Evolutionary conservation across 2,888 invertebrate species (phyloP), one percentile per base, ranked within the genome.

Genomic region (Lasioglossum figueresi): DNA sequence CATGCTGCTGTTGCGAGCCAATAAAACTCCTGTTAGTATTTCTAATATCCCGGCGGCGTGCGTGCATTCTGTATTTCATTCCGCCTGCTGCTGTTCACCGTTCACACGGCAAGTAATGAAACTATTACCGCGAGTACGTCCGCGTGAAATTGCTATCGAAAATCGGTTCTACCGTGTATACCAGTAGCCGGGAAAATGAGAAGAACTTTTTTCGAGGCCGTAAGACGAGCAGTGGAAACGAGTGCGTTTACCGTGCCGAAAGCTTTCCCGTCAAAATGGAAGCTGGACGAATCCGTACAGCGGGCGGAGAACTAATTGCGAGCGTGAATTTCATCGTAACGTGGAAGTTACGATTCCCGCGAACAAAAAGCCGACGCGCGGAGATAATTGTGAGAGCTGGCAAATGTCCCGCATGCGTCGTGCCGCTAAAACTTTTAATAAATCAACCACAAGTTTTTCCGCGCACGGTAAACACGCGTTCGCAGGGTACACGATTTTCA

Each of bases 261-360:
- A 63, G 19, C 16, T 31, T 31, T 2, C 63, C 2, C 16, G 63
- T 63, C 16, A 31, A 31, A 63, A 63, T 63, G 31, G 31, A 31
- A 6, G 31, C 16, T n/a, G 68, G 34, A 34, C 56, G 40, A n/a
- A 72, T 76, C 72, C 45, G 56, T 31, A 19, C 31, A 6, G 12
- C 56, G 23, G 23, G 37, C 45, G 40, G 6, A 48, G 10, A 31
- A 59, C 63, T 31, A 45, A 71, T 63, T 63, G 63, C 63, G 31
- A 31, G 40, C 76, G 82, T 83, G 77, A 82, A 82, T 83, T 83
- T 82, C 72, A 68, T 77, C 68, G 73, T 37, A 27, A 68, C 72
- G 73, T 43, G 68, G 40, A 74, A 82, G 56, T 77, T 73, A 70
- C 72, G 27, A 27, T 19, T 16, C 16, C 79, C 73, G 6, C 37